These are phyloP conservation scores for Acanthisitta chloris DNA, from an alignment of 2,113 vertebrate genomes.

Conservation along the genomic window DNA sequence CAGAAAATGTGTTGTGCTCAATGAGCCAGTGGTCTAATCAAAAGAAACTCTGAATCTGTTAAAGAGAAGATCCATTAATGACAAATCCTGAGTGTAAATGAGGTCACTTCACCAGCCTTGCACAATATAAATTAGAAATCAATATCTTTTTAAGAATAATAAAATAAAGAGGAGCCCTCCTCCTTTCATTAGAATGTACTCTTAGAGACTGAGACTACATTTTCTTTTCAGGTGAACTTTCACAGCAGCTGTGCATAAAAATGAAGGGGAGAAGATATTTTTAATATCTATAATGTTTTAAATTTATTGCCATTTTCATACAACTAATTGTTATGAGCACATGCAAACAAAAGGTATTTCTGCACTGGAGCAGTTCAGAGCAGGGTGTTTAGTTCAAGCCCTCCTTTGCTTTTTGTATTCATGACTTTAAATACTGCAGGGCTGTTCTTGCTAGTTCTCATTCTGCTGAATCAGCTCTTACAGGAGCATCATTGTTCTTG, in stretches of 20 bases:
- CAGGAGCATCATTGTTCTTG: conserved; percentile 5
- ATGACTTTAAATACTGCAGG: not conserved
- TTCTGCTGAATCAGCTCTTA: conserved; percentile 41
- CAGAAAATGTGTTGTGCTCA: not conserved
- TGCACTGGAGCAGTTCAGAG: not conserved
- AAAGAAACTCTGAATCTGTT: not conserved
- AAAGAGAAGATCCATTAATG: not conserved
- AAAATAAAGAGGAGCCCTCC: not conserved
- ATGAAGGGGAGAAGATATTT: not conserved
- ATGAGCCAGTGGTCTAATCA: not conserved
- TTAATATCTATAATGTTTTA: not conserved
- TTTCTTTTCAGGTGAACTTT: not conserved
- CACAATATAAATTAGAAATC: not conserved
- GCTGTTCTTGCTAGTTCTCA: not conserved
- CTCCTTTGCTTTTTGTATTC: not conserved
- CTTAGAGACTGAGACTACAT: not conserved
- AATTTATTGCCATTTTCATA: not conserved
- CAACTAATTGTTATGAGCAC: not conserved
- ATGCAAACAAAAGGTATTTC: not conserved
- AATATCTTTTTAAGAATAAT: not conserved
- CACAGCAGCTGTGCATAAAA: not conserved
- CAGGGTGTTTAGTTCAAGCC: not conserved
- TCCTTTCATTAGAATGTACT: not conserved
- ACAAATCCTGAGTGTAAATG: not conserved
- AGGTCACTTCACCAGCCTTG: not conserved